phyloP scores from a whole-genome alignment of 2,797 vertebrate species.

The Helarctos malayanus region DNA sequence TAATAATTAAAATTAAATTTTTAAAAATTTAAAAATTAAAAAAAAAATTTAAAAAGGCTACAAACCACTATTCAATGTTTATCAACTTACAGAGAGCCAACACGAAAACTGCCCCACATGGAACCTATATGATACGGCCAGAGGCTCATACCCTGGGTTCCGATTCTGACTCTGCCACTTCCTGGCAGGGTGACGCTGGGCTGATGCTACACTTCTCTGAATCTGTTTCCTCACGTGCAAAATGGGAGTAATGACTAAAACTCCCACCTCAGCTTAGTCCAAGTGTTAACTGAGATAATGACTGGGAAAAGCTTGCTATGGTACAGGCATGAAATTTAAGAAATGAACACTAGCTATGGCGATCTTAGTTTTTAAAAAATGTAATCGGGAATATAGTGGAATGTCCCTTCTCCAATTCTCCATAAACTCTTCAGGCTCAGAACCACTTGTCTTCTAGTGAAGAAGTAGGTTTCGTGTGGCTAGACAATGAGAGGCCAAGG shows the following conservation, averaged over 20 bases:
- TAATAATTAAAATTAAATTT: too few relatives aligned
- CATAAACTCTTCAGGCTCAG: background rate
- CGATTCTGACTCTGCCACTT: background rate
- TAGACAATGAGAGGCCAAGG: background rate
- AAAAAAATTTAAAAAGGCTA: background rate
- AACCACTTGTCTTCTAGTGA: background rate
- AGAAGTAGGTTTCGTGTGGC: background rate
- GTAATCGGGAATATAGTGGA: background rate
- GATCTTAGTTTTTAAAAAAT: background rate
- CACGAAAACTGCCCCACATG: background rate
- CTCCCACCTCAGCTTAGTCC: background rate
- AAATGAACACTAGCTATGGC: background rate
- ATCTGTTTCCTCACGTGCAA: background rate
- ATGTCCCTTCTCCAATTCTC: background rate
- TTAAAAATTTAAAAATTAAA: too few relatives aligned
- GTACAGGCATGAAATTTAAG: background rate
- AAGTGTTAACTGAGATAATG: background rate
- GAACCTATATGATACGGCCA: background rate
- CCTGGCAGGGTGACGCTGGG: background rate
- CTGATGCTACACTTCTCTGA: background rate
- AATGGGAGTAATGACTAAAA: background rate
- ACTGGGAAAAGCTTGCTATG: background rate
- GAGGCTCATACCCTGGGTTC: background rate
- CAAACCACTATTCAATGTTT: background rate
- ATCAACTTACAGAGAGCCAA: background rate